These are phyloP conservation scores for Troglohyphantes excavatus DNA, from an alignment of 2,888 invertebrate species.

Conservation along the genomic window DNA sequence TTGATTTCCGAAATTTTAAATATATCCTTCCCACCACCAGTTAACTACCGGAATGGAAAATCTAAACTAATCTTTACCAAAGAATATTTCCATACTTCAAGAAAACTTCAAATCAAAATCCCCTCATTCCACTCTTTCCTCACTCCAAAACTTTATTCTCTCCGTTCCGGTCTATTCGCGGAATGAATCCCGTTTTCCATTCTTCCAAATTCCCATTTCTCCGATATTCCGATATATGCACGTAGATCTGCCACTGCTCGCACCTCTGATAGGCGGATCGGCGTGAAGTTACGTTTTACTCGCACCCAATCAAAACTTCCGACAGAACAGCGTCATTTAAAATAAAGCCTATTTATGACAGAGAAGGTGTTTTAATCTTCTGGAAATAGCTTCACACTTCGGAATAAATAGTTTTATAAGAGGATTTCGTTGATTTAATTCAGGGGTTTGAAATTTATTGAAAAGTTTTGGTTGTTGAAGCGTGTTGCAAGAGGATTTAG, in stretches of 20 bases:
- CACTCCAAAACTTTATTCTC: background rate
- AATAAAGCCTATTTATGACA: background rate
- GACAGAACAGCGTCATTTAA: background rate
- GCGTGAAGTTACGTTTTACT: slow-evolving; percentile 16
- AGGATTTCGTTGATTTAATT: background rate
- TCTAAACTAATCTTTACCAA: background rate
- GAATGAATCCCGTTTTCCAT: background rate
- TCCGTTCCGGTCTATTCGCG: background rate
- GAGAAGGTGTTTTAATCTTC: slow-evolving; percentile 26
- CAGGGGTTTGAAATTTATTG: background rate
- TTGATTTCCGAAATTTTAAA: too few relatives aligned
- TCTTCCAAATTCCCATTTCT: background rate
- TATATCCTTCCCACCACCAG: background rate
- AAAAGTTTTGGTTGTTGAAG: background rate
- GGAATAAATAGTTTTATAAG: background rate
- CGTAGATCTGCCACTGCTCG: background rate
- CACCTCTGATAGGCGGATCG: background rate
- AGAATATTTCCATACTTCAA: background rate
- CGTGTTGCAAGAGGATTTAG: slow-evolving; percentile 20
- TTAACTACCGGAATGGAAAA: background rate
- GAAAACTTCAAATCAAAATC: background rate
- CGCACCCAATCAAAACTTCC: slow-evolving; percentile 40
- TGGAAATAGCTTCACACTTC: slow-evolving; percentile 6
- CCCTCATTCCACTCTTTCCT: background rate
- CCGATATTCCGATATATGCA: slow-evolving; percentile 8